phyloP scores from a whole-genome alignment of 2,888 invertebrate genomes.

The Microplitis manilae region DNA sequence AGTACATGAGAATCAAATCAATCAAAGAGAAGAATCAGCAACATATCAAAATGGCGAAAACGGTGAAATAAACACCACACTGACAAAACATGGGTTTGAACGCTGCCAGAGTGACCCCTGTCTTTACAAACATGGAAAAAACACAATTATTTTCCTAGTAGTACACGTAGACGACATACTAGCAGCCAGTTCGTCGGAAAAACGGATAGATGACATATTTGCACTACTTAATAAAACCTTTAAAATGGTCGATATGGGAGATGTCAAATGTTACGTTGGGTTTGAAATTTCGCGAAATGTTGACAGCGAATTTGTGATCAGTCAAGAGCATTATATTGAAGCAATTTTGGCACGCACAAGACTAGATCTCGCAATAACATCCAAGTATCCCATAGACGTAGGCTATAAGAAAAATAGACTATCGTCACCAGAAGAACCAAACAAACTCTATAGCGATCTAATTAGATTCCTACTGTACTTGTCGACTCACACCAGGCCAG shows the following conservation, averaged over 20 bases:
- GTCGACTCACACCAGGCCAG: conserved; percentile 35
- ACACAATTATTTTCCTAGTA: conserved; percentile 27
- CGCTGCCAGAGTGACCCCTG: conserved; percentile 29
- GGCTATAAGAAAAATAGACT: too few relatives aligned
- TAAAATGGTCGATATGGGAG: conserved; percentile 51
- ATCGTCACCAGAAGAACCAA: conserved; percentile 39
- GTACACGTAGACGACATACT: conserved; percentile 51
- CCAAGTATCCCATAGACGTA: too few relatives aligned
- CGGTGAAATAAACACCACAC: conserved; percentile 46
- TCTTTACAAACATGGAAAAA: conserved; percentile 31
- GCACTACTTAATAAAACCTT: conserved; percentile 40
- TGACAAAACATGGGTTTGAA: conserved; percentile 28
- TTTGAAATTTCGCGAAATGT: conserved; percentile 45
- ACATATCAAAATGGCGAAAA: conserved; percentile 28
- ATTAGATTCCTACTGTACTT: conserved; percentile 39
- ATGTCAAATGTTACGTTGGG: conserved; percentile 47
- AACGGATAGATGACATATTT: conserved; percentile 27
- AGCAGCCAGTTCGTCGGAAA: conserved; percentile 37
- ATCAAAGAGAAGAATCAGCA: conserved; percentile 37
- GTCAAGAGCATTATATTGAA: conserved; percentile 48
- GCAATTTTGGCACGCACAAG: conserved; percentile 18
- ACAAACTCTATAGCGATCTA: conserved; percentile 31
- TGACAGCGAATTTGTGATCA: conserved; percentile 32
- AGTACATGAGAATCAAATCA: conserved; percentile 37
- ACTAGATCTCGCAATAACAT: conserved; percentile 1